Conservation (phyloP, 2,797 vertebrate genomes). For the Pristis pectinata region DNA sequence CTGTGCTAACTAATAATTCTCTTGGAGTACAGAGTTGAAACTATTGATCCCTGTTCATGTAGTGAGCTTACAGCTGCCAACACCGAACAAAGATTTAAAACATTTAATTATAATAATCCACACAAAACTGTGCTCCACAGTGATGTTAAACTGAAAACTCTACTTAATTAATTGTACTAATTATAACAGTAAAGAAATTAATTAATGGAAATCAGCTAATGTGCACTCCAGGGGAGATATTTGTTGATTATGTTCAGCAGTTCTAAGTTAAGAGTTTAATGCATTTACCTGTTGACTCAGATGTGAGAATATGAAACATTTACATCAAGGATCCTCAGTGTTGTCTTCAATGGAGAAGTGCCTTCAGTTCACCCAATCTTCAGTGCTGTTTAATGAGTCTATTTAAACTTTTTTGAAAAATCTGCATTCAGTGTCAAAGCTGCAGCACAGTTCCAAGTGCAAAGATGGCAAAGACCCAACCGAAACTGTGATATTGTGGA, state of each 20-base stretch:
- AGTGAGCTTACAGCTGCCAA: not conserved
- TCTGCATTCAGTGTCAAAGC: not conserved
- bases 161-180: not conserved
- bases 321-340: not conserved
- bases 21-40: not conserved
- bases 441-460: not conserved
- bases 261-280: not conserved
- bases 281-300: not conserved
- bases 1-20: not conserved
- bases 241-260: not conserved
- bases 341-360: too few species aligned
- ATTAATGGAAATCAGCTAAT: conserved; percentile 11
- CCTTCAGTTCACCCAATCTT: too few species aligned
- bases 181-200: not conserved
- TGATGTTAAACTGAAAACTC: conserved; percentile 16
- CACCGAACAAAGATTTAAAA: not conserved
- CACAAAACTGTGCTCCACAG: not conserved
- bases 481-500: too few species aligned
- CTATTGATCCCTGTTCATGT: not conserved
- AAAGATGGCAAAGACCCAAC: too few species aligned
- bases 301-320: not conserved
- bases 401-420: not conserved
- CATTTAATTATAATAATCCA: not conserved
- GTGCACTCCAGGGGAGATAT: not conserved
- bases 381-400: too few species aligned